Conservation (phyloP, 2,113 vertebrate genomes). For the Natator depressus region DNA sequence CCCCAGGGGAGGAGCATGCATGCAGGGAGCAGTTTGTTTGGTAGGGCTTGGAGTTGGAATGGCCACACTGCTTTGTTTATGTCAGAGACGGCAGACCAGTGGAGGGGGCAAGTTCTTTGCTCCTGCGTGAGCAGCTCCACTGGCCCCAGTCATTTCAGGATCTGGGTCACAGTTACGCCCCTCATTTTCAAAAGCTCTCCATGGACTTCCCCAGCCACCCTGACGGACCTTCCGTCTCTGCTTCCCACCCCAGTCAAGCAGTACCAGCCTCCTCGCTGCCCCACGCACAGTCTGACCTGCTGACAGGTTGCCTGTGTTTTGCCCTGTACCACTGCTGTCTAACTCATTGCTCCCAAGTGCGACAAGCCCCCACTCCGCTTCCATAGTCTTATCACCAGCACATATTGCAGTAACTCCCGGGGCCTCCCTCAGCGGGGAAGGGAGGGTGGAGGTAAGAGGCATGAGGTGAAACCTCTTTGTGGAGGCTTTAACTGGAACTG, state of each 20-base stretch:
- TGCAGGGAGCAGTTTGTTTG: neutral
- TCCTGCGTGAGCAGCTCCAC: neutral
- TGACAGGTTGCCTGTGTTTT: neutral
- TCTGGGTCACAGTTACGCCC: neutral
- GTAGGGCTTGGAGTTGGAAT: neutral
- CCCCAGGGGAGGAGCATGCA: fast-evolving
- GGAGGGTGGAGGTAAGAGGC: neutral
- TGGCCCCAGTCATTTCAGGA: neutral
- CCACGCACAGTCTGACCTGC: neutral
- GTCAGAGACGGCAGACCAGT: neutral
- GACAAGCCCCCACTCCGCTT: neutral
- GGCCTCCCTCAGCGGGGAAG: neutral
- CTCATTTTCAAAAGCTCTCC: neutral
- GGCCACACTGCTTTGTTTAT: neutral
- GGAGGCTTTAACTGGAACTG: neutral
- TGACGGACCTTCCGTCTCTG: neutral
- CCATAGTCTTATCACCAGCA: neutral
- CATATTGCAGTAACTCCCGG: neutral
- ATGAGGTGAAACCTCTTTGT: fast-evolving
- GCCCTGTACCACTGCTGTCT: neutral
- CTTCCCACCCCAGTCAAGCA: neutral
- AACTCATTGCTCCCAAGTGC: neutral
- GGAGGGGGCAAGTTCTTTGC: neutral
- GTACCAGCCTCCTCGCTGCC: neutral
- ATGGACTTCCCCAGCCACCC: neutral